A percentile compares a stretch with the other conserved stretches of the same genome.
phyloP scores from a whole-genome alignment of 2,888 invertebrate genomes.

The Catocala fraxini region DNA sequence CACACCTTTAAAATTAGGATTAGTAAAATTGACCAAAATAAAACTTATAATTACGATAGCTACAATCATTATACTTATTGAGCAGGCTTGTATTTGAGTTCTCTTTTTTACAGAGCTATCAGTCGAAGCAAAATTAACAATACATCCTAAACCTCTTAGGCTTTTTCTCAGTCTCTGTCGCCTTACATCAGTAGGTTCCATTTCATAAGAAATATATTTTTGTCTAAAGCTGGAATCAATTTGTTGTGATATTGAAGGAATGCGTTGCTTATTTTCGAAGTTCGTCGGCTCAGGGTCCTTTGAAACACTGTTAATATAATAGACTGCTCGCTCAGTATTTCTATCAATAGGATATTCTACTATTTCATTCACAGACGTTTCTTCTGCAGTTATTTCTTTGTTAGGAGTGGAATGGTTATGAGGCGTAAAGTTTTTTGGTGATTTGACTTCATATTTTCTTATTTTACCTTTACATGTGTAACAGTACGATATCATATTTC shows the following conservation, averaged over 20 bases:
- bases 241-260: slow-evolving; percentile 81
- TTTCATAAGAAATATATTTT: slow-evolving; percentile 76
- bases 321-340: slow-evolving; percentile 49
- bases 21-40: slow-evolving; percentile 83
- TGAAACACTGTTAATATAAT: slow-evolving; percentile 48
- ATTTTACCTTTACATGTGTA: slow-evolving; percentile 81
- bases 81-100: slow-evolving; percentile 85
- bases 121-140: slow-evolving; percentile 78
- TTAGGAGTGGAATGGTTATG: slow-evolving; percentile 79
- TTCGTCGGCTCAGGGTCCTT: slow-evolving; percentile 51
- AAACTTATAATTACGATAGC: slow-evolving; percentile 84
- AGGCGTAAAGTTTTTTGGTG: slow-evolving; percentile 70
- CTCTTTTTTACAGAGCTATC: slow-evolving; percentile 81
- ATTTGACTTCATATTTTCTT: slow-evolving; percentile 78
- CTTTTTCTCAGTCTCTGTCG: slow-evolving; percentile 79
- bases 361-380: slow-evolving; percentile 44
- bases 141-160: slow-evolving; percentile 81
- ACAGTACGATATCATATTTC: slow-evolving; percentile 73
- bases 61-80: slow-evolving; percentile 85
- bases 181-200: slow-evolving; percentile 63
- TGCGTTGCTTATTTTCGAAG: slow-evolving; percentile 62
- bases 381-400: slow-evolving; percentile 49
- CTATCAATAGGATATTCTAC: slow-evolving; percentile 55
- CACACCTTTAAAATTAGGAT: slow-evolving; percentile 74
- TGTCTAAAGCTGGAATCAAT: slow-evolving; percentile 76